Evolutionary conservation across 2,888 invertebrate species (phyloP), one percentile per base, ranked within the genome.

Genomic region (Leuctra nigra): DNA sequence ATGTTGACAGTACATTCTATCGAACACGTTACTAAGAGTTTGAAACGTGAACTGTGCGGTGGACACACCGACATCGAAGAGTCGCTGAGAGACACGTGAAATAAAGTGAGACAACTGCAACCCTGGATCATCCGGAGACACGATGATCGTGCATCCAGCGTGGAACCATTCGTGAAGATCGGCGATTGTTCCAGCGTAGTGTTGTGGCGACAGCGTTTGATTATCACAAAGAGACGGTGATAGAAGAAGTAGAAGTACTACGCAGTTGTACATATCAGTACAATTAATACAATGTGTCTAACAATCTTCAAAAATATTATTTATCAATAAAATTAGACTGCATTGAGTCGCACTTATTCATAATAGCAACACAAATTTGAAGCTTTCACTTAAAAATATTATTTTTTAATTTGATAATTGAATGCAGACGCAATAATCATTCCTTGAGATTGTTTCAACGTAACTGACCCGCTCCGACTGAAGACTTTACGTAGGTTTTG

Each of bases 171-270:
- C 7, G 4, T 33, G 2, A 20, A 50, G 35, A 35, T 50, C 35
- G 2, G 50, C 50, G n/a, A 50, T 50, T 4, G 35, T 50, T 33
- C 18, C 14, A 2, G 50, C 50, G 33, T 35, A 16, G 16, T 50
- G 13, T 18, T 33, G 4, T 35, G 4, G 14, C 2, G 50, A 50
- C 13, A 11, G 4, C 33, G 18, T 35, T 6, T 18, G 7, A 7
- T 50, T 35, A 13, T 50, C 22, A 20, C 22, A 33, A 18, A 50
- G 9, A 18, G 50, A 50, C 20, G 50, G 16, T 29, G 50, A 7
- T 2, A 18, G 35, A 1, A 50, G 20, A n/a, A 44, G 14, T 7
- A 38, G 23, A 44, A 44, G 23, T 16, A 13, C 13, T 18, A 38
- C n/a, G 9, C 4, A 7, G 14, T 9, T 38, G 4, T 38, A 38